Base-by-base conservation (phyloP, 2,888 invertebrate genomes). In the Cataglyphis albicans region DNA sequence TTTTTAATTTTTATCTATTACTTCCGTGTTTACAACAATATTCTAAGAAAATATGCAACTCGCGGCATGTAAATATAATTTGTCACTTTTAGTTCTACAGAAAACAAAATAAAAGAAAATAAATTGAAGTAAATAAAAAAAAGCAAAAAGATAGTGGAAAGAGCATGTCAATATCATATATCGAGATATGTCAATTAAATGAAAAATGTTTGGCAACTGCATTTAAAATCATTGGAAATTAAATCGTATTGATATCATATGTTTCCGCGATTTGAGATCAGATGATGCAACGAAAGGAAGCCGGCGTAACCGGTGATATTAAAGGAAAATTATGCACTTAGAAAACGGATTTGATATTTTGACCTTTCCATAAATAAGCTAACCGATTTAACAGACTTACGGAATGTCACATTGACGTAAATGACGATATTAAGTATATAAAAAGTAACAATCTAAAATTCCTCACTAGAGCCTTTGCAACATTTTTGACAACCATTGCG, bases 281-380 rank as follows among this genome's bases (percentile, higher is more conserved):
- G 18, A n/a, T 38, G 64, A 15, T n/a, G 63, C 4, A 64, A 75
- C 1, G 32, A 75, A 21, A 67, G 67, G 57, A 41, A 76, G 25
- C 15, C 25, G 18, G 0, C 35, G 18, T 35, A 57, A 61, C 4
- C 18, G 18, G 35, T 76, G 41, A 12, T 32, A 57, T 78, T 78
- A 59, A 70, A 78, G 57, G 41, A 57, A 78, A 78, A 32, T 32
- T 78, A 1, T 48, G 72, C 41, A 35, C 0, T 76, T 78, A 57
- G 18, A 78, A 78, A 70, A 18, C 32, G 38, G 25, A 35, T 5
- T 25, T 52, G 35, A 41, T 10, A 18, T 15, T 57, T 10, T 78
- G 57, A 78, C 55, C 78, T 78, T 78, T 78, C 21, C 15, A 7
- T 32, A 6, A 70, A 78, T 70, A 57, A 75, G 15, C 38, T 38